These are phyloP conservation scores for Micronisus gabar DNA, from an alignment of 2,113 vertebrate genomes.

Conservation along the genomic window DNA sequence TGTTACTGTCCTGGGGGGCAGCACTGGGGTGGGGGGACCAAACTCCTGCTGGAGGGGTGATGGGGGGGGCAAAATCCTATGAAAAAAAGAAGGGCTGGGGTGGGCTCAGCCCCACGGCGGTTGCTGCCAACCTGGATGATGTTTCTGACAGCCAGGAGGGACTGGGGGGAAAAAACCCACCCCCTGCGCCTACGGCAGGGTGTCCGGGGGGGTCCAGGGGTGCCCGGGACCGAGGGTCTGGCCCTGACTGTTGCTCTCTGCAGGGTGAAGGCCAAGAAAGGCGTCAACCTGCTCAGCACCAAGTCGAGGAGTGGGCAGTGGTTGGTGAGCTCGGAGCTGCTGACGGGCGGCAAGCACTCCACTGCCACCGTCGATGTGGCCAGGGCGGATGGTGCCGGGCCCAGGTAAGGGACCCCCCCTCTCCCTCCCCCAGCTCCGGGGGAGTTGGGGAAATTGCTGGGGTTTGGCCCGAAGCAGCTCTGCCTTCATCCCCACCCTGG, in stretches of 20 bases:
- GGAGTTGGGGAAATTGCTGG: not conserved
- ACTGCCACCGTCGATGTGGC: slow-evolving; percentile 90
- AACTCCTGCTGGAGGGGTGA: not conserved
- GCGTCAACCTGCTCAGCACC: slow-evolving; percentile 91
- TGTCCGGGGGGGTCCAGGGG: not conserved
- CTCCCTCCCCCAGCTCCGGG: not conserved
- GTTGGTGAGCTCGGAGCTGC: slow-evolving; percentile 90
- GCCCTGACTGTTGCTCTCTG: not conserved
- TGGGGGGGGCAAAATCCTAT: accelerated
- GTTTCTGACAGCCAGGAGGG: not conserved
- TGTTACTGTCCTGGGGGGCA: not conserved
- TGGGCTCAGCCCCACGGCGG: not conserved
- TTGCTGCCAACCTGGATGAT: not conserved
- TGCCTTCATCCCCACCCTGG: not conserved
- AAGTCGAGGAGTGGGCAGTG: slow-evolving; percentile 87
- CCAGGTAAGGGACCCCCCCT: slow-evolving; percentile 66
- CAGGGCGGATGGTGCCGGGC: slow-evolving; percentile 73
- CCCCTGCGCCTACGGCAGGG: not conserved
- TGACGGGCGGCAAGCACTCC: slow-evolving; percentile 93
- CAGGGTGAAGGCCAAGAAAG: slow-evolving; percentile 99
- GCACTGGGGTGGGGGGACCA: not conserved
- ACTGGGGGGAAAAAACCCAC: not conserved
- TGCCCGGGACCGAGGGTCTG: accelerated
- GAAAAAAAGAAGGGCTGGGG: not conserved
- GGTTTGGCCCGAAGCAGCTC: accelerated